These are phyloP conservation scores for Dione vanillae DNA, from an alignment of 2,888 invertebrate species.

Conservation along the genomic window DNA sequence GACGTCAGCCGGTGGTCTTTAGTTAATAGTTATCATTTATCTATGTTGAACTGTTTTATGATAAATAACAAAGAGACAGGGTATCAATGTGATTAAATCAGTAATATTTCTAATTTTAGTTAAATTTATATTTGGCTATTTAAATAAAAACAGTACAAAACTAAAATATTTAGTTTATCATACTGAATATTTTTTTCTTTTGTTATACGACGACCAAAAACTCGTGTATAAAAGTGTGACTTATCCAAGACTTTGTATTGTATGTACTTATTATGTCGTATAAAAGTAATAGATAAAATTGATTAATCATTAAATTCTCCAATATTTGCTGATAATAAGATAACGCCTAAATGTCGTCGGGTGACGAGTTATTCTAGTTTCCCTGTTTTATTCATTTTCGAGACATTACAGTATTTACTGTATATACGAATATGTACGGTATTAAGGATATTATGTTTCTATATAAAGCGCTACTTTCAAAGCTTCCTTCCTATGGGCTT, in stretches of 20 bases:
- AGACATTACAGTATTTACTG: no score
- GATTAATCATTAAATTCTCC: background rate
- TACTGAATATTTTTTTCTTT: background rate
- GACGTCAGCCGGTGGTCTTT: conserved; percentile 74
- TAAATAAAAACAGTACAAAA: background rate
- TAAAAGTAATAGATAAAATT: background rate
- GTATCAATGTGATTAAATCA: conserved; percentile 8
- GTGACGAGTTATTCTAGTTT: background rate
- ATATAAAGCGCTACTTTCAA: no score
- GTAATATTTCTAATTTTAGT: background rate
- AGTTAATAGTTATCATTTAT: conserved; percentile 70
- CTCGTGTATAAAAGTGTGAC: no score
- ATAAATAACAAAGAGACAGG: background rate
- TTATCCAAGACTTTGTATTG: background rate
- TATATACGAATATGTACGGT: no score
- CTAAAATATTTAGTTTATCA: background rate
- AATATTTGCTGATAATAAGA: conserved; percentile 1
- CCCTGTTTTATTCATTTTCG: no score
- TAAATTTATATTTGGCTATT: background rate
- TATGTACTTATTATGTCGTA: background rate
- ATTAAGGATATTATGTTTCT: no score
- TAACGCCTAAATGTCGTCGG: conserved; percentile 1
- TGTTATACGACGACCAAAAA: no score
- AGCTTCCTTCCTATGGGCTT: no score
- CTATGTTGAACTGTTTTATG: conserved; percentile 48